Conservation (phyloP, 2,888 invertebrate genomes). For the Xiphydria camelus region DNA sequence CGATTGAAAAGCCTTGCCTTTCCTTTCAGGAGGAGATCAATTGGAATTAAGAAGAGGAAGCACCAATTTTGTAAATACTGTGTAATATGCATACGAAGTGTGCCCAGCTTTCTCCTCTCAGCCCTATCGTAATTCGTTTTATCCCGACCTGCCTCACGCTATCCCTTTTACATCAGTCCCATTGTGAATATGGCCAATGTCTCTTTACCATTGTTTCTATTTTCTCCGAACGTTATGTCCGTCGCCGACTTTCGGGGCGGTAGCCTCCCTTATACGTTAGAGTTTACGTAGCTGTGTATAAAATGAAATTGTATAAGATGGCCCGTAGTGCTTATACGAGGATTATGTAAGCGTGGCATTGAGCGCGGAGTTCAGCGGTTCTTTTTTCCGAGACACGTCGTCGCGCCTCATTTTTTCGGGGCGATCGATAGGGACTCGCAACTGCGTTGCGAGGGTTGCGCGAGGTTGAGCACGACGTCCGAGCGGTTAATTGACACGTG, state of each 20-base stretch:
- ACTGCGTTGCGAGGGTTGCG: too few relatives aligned
- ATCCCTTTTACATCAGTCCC: conserved; percentile 9
- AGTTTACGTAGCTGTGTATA: conserved; percentile 30
- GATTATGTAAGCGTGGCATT: conserved; percentile 4
- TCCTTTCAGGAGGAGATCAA: conserved; percentile 48
- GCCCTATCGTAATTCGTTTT: background rate
- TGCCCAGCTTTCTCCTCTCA: background rate
- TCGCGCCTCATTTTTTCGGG: too few relatives aligned
- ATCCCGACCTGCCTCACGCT: background rate
- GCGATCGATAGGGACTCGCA: too few relatives aligned
- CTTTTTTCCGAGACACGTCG: too few relatives aligned
- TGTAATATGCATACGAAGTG: conserved; percentile 51
- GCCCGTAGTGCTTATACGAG: conserved; percentile 36
- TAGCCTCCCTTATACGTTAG: too few relatives aligned
- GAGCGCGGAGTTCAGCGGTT: too few relatives aligned
- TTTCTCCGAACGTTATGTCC: background rate
- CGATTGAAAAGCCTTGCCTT: too few relatives aligned
- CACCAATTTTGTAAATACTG: conserved; percentile 50
- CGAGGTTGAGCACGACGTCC: too few relatives aligned
- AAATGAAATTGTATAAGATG: conserved; percentile 37
- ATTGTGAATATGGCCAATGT: conserved; percentile 20
- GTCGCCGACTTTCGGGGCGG: background rate
- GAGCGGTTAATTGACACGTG: too few relatives aligned
- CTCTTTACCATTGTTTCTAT: conserved; percentile 20
- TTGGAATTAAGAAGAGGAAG: conserved; percentile 36